Evolutionary conservation across 2,797 vertebrate species (phyloP).

Genomic region (Clarias platycephalus): DNA sequence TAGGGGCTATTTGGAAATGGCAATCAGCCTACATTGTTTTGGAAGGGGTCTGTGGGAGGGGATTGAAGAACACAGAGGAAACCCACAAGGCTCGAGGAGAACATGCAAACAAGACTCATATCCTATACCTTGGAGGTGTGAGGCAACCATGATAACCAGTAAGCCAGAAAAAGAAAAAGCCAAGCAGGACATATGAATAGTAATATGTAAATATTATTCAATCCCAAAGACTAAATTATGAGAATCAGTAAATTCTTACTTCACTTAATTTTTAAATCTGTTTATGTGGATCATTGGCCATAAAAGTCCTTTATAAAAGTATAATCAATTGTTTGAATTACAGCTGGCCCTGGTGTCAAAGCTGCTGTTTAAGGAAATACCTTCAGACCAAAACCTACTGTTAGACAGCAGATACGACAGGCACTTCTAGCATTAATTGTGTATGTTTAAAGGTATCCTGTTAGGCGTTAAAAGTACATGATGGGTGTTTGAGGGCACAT

Average conservation of each 20-base stretch:
- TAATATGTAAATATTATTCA: neutral
- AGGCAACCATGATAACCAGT: too few relatives aligned
- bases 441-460: neutral
- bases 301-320: neutral
- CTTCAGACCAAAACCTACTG: neutral
- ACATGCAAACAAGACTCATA: too few relatives aligned
- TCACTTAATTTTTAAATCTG: neutral
- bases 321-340: neutral
- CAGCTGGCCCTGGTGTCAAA: neutral
- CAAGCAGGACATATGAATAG: neutral
- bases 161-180: neutral
- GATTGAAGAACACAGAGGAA: too few relatives aligned
- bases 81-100: too few relatives aligned
- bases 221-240: neutral
- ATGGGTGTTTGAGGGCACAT: constrained; percentile 15
- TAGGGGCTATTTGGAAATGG: too few relatives aligned
- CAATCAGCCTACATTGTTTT: too few relatives aligned
- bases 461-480: constrained; percentile 29
- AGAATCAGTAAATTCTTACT: neutral
- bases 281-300: neutral
- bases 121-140: too few relatives aligned
- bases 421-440: constrained; percentile 2
- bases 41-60: too few relatives aligned
- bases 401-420: neutral
- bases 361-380: neutral